Conservation (phyloP, 2,888 invertebrate species). For the Melanchra persicariae region DNA sequence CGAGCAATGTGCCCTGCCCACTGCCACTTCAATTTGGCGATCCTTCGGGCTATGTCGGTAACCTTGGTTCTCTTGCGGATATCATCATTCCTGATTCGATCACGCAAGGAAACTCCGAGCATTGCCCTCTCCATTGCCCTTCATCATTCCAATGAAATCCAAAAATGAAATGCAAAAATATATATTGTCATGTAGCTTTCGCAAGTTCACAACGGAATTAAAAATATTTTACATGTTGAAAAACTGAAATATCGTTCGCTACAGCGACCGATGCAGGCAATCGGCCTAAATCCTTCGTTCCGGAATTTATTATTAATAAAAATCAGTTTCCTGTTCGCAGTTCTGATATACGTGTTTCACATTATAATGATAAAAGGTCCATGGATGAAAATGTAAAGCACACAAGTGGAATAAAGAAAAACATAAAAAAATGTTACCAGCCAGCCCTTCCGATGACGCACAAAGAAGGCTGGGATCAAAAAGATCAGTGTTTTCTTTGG, state of each 20-base stretch:
- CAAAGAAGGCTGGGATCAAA: constrained; percentile 62
- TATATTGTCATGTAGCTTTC: neutral
- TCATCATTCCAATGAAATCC: too few relatives aligned
- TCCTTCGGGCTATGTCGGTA: too few relatives aligned
- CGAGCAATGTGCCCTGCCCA: too few relatives aligned
- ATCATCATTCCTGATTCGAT: too few relatives aligned
- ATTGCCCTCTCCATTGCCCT: too few relatives aligned
- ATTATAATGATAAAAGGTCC: constrained; percentile 36
- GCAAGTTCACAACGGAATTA: constrained; percentile 20
- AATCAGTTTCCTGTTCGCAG: constrained; percentile 56
- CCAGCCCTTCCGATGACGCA: constrained; percentile 38
- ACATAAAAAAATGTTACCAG: constrained; percentile 48
- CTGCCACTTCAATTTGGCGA: too few relatives aligned
- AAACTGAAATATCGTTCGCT: constrained; percentile 43
- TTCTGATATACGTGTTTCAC: constrained; percentile 30
- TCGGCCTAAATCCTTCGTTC: constrained; percentile 62
- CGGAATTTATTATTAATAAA: constrained; percentile 55
- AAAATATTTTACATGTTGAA: constrained; percentile 45
- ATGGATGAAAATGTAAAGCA: constrained; percentile 46
- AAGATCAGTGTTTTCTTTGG: constrained; percentile 67
- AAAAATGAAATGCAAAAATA: neutral
- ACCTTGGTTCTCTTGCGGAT: too few relatives aligned
- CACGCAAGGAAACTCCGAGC: too few relatives aligned
- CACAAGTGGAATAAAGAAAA: constrained; percentile 52
- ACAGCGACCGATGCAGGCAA: constrained; percentile 43